Conservation (phyloP, 1,140 invertebrate species). For the Zaprionus lachaisei region DNA sequence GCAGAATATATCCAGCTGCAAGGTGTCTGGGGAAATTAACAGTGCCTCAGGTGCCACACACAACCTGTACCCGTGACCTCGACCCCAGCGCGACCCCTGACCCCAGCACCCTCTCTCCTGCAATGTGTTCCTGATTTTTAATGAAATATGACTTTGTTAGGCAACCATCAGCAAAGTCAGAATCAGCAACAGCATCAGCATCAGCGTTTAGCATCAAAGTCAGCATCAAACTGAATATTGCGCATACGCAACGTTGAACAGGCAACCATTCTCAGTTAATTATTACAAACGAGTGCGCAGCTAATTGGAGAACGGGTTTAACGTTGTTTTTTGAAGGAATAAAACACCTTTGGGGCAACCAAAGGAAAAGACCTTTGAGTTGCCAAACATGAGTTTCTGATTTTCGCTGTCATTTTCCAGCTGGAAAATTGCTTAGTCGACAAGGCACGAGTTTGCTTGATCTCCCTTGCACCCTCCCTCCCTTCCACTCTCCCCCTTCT, state of each 20-base stretch:
- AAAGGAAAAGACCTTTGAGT: constrained; percentile 16
- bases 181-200: constrained; percentile 25
- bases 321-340: neutral
- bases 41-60: constrained; percentile 62
- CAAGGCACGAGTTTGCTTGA: neutral
- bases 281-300: constrained; percentile 63
- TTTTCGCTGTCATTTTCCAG: constrained; percentile 10
- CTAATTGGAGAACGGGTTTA: constrained; percentile 61
- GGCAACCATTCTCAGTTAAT: constrained; percentile 58
- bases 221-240: constrained; percentile 50
- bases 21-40: constrained; percentile 79
- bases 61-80: neutral
- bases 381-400: neutral
- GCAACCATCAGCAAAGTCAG: constrained; percentile 3
- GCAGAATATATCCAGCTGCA: constrained; percentile 35
- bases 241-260: constrained; percentile 74
- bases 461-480: neutral
- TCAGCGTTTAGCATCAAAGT: neutral
- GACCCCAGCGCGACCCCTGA: neutral
- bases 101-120: too few species aligned
- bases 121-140: constrained; percentile 54
- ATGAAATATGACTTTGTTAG: constrained; percentile 69
- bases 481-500: neutral
- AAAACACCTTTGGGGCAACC: constrained; percentile 18
- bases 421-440: neutral